Evolutionary conservation across 2,888 invertebrate species (phyloP).

Genomic region (Nineta flava): DNA sequence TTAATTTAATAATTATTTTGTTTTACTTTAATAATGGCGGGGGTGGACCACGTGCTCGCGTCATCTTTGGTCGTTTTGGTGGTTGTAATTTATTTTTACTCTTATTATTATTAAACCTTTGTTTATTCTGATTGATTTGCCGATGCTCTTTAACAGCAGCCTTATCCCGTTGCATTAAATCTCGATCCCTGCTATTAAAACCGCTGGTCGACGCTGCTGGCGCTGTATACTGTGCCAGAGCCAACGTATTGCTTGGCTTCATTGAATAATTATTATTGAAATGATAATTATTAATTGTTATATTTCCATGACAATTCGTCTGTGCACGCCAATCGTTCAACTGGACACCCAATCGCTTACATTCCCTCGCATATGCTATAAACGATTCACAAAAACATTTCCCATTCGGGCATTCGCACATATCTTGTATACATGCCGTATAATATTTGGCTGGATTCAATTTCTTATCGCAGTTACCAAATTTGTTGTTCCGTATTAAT

Average conservation of each 20-base stretch:
- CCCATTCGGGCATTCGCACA: slow-evolving; percentile 70
- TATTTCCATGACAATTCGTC: slow-evolving; percentile 37
- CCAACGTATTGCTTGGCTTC: not conserved
- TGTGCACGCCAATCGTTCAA: slow-evolving; percentile 54
- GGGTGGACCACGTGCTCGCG: not conserved
- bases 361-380: slow-evolving; percentile 78
- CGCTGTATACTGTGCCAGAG: not conserved
- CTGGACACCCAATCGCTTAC: slow-evolving; percentile 58
- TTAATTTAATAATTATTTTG: not conserved
- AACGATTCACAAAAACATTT: slow-evolving; percentile 82
- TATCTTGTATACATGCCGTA: slow-evolving; percentile 72
- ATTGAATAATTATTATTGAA: too few relatives aligned
- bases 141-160: too few relatives aligned
- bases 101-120: too few relatives aligned
- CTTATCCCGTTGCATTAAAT: too few relatives aligned
- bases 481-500: slow-evolving; percentile 30
- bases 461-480: slow-evolving; percentile 61
- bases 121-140: not conserved
- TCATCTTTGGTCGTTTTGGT: not conserved
- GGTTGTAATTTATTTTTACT: not conserved
- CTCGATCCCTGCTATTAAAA: not conserved
- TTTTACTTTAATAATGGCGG: slow-evolving; percentile 1
- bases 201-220: not conserved
- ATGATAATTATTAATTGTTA: not conserved
- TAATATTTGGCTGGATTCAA: slow-evolving; percentile 71